Evolutionary conservation across 2,888 invertebrate genomes (phyloP), one percentile per base, ranked within the genome.

Genomic region (Eilema depressum): DNA sequence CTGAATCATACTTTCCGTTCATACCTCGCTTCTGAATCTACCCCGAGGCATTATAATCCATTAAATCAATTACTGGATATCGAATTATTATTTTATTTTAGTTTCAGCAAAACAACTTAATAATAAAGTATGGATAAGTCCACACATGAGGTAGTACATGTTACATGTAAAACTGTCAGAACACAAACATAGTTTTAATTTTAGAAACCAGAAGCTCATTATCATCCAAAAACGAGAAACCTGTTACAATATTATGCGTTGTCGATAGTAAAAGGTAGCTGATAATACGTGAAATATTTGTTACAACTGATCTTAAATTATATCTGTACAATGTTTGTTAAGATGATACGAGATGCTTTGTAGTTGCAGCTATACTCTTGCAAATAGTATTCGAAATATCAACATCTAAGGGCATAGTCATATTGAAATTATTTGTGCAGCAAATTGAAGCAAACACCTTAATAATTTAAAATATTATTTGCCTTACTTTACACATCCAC

Each of bases 101-200:
- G 37, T 66, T 66, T 37, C 4, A 23, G 23, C 14, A 61, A 61
- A 37, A 60, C 41, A 30, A 61, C 47, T 61, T 68, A 81, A 62
- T 75, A 80, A 75, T 83, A 81, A 85, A 83, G 79, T 70, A 77
- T 63, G 70, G 62, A 69, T 70, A 77, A 80, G 78, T 79, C 67
- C 78, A 85, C 76, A 79, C 73, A 83, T 93, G 92, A 93, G 92
- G 92, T 92, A 93, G 92, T 86, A 41, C 41, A 41, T 41, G 41
- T 91, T 80, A 78, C 79, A 81, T 64, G 74, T 78, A 77, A 76
- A 81, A 80, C 26, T 80, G 75, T 74, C 79, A 78, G 63, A 57
- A 11, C 62, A 69, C 37, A 63, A 25, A 56, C 23, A 65, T 30
- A 26, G 11, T 26, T 63, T 37, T 65, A 2, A 56, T 23, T 64